Evolutionary conservation across 2,797 vertebrate species (phyloP), one percentile per base, ranked within the genome.

Genomic region (Hemitrygon akajei): DNA sequence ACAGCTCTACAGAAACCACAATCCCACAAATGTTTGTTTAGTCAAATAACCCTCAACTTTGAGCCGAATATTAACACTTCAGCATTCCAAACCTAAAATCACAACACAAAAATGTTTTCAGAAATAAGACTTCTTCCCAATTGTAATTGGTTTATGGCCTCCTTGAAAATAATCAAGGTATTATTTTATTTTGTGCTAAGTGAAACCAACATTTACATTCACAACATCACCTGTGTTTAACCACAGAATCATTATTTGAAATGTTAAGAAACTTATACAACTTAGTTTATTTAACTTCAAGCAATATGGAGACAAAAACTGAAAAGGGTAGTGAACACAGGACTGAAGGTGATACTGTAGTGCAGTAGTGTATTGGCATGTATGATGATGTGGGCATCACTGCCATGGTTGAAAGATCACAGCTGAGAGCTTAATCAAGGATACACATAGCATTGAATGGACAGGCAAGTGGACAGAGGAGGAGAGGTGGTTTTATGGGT

Each of bases 1-100:
- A 87, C 14, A 63, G 84, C 30, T 63, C 84, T 87, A 58, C 86
- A 89, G n/a, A 89, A 89, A 89, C 63, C 34, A 89, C 30, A 66
- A 69, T 89, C n/a, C 63, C 34, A 18, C 25, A 86, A 47, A 47
- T 47, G 47, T 47, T 47, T 34, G 34, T 69, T 66, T 89, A 66
- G 30, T 69, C 60, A 34, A 22, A 18, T 69, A 16, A 86, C 56
- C 27, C 82, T 60, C 27, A 86, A 60, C 27, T 86, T 60, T 63
- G 80, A 86, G n/a, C 60, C 14, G 7, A 18, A 69, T 37, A 60
- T 89, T 89, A 89, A 89, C n/a, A 69, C 56, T 89, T 89, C 86
- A 69, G 20, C n/a, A 37, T 69, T 89, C 60, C 18, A 34, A 37
- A 0, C 7, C 47, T 47, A 47, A 47, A n/a, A 60, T 56, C 11